Conservation (phyloP, 2,888 invertebrate genomes). For the Helleia helle region DNA sequence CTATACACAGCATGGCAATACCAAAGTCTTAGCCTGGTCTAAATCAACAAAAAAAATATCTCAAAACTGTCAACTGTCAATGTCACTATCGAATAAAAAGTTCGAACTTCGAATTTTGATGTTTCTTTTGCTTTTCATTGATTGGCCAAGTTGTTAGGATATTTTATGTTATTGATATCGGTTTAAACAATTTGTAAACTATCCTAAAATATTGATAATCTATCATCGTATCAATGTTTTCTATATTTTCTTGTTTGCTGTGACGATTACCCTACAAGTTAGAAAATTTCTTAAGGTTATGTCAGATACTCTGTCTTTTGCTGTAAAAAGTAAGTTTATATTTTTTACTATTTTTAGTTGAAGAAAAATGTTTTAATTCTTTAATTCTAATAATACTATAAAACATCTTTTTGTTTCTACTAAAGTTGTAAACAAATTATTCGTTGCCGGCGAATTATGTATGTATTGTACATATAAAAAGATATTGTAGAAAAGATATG, state of each 20-base stretch:
- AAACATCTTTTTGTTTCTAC: not conserved
- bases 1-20: no score
- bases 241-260: not conserved
- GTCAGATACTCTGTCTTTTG: slow-evolving; percentile 43
- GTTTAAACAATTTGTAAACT: not conserved
- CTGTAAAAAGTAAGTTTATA: slow-evolving; percentile 43
- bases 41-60: no score
- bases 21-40: no score
- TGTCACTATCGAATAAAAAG: not conserved
- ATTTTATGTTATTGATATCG: not conserved
- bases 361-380: not conserved
- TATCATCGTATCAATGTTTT: not conserved
- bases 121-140: slow-evolving; percentile 15
- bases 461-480: not conserved
- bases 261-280: not conserved
- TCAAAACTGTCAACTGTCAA: slow-evolving; percentile 10
- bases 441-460: not conserved
- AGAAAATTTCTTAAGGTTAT: slow-evolving; percentile 48
- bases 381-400: not conserved
- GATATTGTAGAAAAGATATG: no score
- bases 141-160: slow-evolving; percentile 11
- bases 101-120: slow-evolving; percentile 14
- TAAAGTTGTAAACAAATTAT: not conserved
- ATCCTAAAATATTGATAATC: not conserved
- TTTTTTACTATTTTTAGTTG: slow-evolving; percentile 1